Conservation (phyloP, 2,797 vertebrate genomes). For the Lutjanus argentimaculatus region DNA sequence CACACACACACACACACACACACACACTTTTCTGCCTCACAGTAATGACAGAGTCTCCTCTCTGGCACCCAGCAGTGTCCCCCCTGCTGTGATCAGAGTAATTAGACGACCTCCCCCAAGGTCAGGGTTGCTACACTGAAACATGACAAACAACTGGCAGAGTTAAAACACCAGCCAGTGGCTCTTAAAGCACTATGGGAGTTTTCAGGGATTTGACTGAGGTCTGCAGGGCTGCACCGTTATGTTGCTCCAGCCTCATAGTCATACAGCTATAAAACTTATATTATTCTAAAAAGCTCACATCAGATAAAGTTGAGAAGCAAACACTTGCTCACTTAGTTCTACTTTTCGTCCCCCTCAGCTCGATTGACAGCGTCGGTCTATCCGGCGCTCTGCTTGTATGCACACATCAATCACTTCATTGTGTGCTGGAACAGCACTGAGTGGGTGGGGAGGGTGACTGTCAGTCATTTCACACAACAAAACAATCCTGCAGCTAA, state of each 20-base stretch:
- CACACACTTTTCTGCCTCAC: neutral
- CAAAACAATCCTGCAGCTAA: conserved; percentile 13
- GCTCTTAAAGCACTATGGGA: neutral
- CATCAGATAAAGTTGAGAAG: conserved; percentile 2
- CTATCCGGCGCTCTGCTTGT: conserved; percentile 14
- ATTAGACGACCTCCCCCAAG: conserved; percentile 50
- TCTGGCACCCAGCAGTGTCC: conserved; percentile 13
- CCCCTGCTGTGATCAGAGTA: conserved; percentile 47
- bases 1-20: neutral
- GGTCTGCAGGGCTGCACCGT: neutral
- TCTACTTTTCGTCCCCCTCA: neutral
- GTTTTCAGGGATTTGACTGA: neutral
- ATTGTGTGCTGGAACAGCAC: conserved; percentile 26
- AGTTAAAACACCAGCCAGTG: neutral
- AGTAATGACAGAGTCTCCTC: conserved; percentile 25
- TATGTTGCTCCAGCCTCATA: neutral
- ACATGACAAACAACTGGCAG: conserved; percentile 36
- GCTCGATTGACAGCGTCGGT: conserved; percentile 20
- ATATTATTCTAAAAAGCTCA: neutral
- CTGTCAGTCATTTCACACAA: conserved; percentile 38
- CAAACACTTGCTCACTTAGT: conserved; percentile 7
- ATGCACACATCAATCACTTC: conserved; percentile 27
- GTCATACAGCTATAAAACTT: neutral
- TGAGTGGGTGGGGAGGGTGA: conserved; percentile 17
- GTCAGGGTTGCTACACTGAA: conserved; percentile 30